A percentile compares a stretch with the other conserved stretches of the same genome.
phyloP scores from a whole-genome alignment of 1,140 invertebrate species.

The Zaprionus africanus region DNA sequence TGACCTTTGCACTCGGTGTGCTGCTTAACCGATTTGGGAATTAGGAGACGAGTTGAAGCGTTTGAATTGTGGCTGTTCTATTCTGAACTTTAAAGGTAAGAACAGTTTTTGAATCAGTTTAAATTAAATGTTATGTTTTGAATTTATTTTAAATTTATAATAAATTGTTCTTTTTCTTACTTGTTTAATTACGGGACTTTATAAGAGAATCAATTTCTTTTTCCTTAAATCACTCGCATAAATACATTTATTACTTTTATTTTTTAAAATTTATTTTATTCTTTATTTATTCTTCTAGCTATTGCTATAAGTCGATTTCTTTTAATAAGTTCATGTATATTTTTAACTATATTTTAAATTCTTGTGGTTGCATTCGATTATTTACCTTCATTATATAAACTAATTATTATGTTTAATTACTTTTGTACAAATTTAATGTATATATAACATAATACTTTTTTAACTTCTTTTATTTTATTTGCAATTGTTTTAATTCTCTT shows the following conservation, averaged over 20 bases:
- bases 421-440: neutral
- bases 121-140: neutral
- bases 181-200: too few relatives aligned
- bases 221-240: too few relatives aligned
- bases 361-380: neutral
- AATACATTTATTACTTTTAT: too few relatives aligned
- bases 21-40: slow-evolving; percentile 13
- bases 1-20: slow-evolving; percentile 14
- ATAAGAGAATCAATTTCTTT: too few relatives aligned
- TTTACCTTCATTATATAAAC: neutral
- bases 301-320: too few relatives aligned
- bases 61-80: neutral
- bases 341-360: neutral
- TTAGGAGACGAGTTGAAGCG: neutral
- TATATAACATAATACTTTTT: neutral
- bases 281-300: neutral
- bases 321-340: neutral
- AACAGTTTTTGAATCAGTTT: neutral
- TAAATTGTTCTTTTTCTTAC: too few relatives aligned
- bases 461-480: neutral
- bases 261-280: neutral
- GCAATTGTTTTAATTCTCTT: neutral
- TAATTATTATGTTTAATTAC: too few relatives aligned
- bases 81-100: neutral
- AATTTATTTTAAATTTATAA: too few relatives aligned